A percentile compares a stretch with the other conserved stretches of the same genome.
Conservation (phyloP, 2,888 invertebrate genomes). For the Drosophila flavopinicola region DNA sequence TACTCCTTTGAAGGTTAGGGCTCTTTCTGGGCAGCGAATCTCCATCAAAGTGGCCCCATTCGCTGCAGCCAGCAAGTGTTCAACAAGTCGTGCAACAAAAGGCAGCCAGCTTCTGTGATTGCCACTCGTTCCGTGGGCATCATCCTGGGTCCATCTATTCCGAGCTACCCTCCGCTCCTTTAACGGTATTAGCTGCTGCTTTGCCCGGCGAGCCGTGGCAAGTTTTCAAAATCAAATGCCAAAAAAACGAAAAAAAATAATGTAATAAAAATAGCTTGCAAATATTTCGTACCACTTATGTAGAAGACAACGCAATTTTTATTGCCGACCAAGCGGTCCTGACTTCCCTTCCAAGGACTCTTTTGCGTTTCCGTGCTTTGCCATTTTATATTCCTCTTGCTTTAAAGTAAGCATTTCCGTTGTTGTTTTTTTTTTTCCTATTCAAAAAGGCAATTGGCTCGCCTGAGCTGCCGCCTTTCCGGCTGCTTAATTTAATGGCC, state of each 20-base stretch:
- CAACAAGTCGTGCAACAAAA: slow-evolving; percentile 47
- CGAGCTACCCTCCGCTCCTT: not conserved
- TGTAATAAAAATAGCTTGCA: slow-evolving; percentile 59
- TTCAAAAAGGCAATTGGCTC: slow-evolving; percentile 52
- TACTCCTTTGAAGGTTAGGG: no score
- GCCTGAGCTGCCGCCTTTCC: slow-evolving; percentile 62
- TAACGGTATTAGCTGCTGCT: slow-evolving; percentile 43
- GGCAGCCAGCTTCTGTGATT: slow-evolving; percentile 24
- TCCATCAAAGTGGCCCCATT: slow-evolving; percentile 34
- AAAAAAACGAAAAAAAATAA: no score
- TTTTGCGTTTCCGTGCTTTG: slow-evolving; percentile 24
- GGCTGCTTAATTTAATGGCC: slow-evolving; percentile 74
- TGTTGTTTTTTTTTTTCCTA: slow-evolving; percentile 20
- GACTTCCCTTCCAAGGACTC: slow-evolving; percentile 9
- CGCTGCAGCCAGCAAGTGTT: slow-evolving; percentile 27
- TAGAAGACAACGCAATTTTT: slow-evolving; percentile 62
- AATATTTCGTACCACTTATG: slow-evolving; percentile 46
- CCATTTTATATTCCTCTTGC: slow-evolving; percentile 18
- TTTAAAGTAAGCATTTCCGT: slow-evolving; percentile 59
- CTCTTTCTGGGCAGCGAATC: not conserved
- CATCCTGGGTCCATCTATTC: slow-evolving; percentile 1
- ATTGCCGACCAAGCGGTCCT: slow-evolving; percentile 44
- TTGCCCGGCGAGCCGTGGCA: slow-evolving; percentile 37
- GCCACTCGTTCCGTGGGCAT: slow-evolving; percentile 20
- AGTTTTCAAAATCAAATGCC: slow-evolving; percentile 56